A percentile compares a stretch with the other conserved stretches of the same genome.
Conservation (phyloP, 1,140 invertebrate genomes). For the Drosophila triauraria region DNA sequence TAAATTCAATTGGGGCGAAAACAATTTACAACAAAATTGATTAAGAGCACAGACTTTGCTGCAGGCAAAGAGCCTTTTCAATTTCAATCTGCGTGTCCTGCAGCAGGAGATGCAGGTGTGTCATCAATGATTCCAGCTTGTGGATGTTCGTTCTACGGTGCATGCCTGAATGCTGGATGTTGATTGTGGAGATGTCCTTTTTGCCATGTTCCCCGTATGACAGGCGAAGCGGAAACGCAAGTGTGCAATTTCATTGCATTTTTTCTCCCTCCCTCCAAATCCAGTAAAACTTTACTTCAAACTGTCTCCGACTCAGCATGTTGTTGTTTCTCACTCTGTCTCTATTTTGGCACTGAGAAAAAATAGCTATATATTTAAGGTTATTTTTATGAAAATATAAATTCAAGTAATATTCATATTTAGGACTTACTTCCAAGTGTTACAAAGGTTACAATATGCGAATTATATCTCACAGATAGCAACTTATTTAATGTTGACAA, state of each 20-base stretch:
- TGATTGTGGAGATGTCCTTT: conserved; percentile 22
- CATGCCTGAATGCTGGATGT: conserved; percentile 18
- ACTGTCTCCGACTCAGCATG: conserved; percentile 46
- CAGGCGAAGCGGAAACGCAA: conserved; percentile 72
- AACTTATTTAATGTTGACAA: no score
- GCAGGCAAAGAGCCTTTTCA: conserved; percentile 45
- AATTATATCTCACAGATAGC: no score
- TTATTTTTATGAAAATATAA: neutral
- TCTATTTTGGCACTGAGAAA: conserved; percentile 8
- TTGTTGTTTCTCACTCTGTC: conserved; percentile 22
- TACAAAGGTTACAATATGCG: no score
- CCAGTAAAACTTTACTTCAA: conserved; percentile 60
- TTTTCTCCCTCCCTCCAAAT: conserved; percentile 53
- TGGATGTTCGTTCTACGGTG: conserved; percentile 7
- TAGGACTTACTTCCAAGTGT: no score
- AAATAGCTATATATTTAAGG: neutral
- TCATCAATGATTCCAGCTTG: conserved; percentile 40
- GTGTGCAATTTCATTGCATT: conserved; percentile 80
- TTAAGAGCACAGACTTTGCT: conserved; percentile 53
- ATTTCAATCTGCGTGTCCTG: conserved; percentile 71
- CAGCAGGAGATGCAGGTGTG: conserved; percentile 57
- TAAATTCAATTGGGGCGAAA: conserved; percentile 50
- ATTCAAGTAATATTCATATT: neutral
- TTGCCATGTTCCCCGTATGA: conserved; percentile 40
- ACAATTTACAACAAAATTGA: conserved; percentile 73